Percentiles rank a stretch among this genome's conserved stretches.
Evolutionary conservation across 2,797 vertebrate species (phyloP).

Genomic region (Xenentodon cancila): DNA sequence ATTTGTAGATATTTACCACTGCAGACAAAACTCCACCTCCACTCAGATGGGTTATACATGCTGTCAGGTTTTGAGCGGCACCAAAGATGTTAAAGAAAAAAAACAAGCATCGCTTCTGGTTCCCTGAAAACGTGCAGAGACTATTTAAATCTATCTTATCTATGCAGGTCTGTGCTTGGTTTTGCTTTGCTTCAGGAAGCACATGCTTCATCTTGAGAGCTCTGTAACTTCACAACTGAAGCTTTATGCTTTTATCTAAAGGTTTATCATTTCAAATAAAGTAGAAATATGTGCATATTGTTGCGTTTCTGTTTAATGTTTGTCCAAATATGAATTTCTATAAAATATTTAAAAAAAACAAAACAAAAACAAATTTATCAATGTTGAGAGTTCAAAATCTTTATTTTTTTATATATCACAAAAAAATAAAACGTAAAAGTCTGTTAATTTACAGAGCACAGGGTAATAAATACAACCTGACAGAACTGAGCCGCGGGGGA

Average conservation of each 20-base stretch:
- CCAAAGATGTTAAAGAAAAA: constrained; percentile 49
- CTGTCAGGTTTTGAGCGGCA: constrained; percentile 46
- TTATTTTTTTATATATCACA: constrained; percentile 30
- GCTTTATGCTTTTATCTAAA: constrained; percentile 63
- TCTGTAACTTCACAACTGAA: constrained; percentile 58
- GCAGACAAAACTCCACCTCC: neutral
- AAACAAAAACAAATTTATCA: too few relatives aligned
- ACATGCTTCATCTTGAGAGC: constrained; percentile 62
- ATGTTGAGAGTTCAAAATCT: constrained; percentile 26
- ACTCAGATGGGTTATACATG: constrained; percentile 37
- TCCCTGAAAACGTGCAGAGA: constrained; percentile 49
- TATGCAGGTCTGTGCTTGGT: constrained; percentile 73
- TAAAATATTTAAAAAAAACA: too few relatives aligned
- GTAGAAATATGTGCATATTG: constrained; percentile 13
- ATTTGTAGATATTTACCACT: neutral
- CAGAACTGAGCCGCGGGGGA: too few relatives aligned
- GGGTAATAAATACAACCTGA: constrained; percentile 53
- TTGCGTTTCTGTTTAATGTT: constrained; percentile 26
- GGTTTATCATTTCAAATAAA: constrained; percentile 73
- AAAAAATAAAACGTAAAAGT: neutral
- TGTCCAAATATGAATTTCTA: too few relatives aligned
- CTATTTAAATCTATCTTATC: constrained; percentile 56
- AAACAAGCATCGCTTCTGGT: constrained; percentile 31
- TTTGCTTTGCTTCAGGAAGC: constrained; percentile 58
- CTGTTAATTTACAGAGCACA: constrained; percentile 18